Conservation (phyloP, 2,888 invertebrate species). For the Drosophila recens region DNA sequence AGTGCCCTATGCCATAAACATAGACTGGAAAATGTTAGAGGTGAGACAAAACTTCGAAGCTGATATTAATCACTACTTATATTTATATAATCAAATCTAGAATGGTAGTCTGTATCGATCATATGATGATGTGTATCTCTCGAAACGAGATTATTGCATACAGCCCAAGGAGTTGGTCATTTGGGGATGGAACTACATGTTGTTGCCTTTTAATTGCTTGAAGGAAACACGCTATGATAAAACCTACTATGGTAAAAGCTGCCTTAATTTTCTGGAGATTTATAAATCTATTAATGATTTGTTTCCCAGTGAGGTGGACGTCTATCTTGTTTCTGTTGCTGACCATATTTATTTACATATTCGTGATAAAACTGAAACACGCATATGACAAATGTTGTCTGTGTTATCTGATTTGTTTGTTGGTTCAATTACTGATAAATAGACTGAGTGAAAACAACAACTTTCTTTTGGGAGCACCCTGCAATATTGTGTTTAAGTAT, state of each 20-base stretch:
- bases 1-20: neutral
- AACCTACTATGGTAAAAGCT: neutral
- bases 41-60: neutral
- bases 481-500: neutral
- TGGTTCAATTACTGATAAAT: neutral
- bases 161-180: neutral
- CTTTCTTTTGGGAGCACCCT: neutral
- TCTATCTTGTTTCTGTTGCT: neutral
- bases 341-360: neutral
- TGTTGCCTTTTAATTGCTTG: neutral
- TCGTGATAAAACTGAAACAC: neutral
- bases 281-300: too few relatives aligned
- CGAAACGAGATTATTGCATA: neutral
- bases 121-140: neutral
- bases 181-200: neutral
- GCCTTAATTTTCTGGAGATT: too few relatives aligned
- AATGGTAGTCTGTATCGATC: neutral
- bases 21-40: neutral
- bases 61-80: neutral
- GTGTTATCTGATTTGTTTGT: neutral
- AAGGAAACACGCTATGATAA: neutral
- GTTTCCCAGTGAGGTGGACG: neutral
- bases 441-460: too few relatives aligned
- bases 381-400: constrained; percentile 1
- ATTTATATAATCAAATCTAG: neutral